Base-by-base conservation (phyloP, 2,888 invertebrate species). In the Platycheirus albimanus region DNA sequence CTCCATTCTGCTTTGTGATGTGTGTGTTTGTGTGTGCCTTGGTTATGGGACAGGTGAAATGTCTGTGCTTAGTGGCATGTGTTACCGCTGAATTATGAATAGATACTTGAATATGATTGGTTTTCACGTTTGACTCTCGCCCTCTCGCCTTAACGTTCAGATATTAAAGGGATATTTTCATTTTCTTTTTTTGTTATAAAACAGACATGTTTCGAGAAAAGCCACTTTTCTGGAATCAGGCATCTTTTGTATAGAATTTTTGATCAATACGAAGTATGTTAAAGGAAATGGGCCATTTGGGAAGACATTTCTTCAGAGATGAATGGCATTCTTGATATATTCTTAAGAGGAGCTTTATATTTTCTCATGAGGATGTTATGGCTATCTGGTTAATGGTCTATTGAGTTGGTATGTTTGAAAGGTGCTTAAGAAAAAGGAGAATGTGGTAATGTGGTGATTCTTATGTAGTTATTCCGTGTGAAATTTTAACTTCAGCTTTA, bases 21-120 rank as follows among this genome's bases (percentile, higher is more conserved):
- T 8, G 11, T 19, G 4, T 20, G 1, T 11, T 19, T 47, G 1
- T 15, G 19, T 11, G 43, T n/a, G 19, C 15, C 33, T 76, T 64
- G 24, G 61, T 13, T 51, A 20, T 10, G 61, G 51, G 64, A 28
- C 45, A 17, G n/a, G 1, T 17, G n/a, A 49, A 24, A 6, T 43
- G 41, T 33, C 52, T 11, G 38, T 64, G 49, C 58, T 70, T 58
- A 70, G 71, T 81, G 66, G 54, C 77, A 52, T 77, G 67, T 78
- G 72, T 51, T 72, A 66, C 43, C 43, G 72, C 45, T 78, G 63
- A 78, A 69, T 80, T 80, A 80, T 76, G 70, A 80, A 80, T 70
- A 56, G 56, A 83, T 69, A 58, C 72, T 75, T 56, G 45, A 63
- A 70, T 83, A 67, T 69, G 78, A 72, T 83, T 83, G 78, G 63